Evolutionary conservation across 1,140 invertebrate genomes (phyloP).

Genomic region (Mercenaria mercenaria): DNA sequence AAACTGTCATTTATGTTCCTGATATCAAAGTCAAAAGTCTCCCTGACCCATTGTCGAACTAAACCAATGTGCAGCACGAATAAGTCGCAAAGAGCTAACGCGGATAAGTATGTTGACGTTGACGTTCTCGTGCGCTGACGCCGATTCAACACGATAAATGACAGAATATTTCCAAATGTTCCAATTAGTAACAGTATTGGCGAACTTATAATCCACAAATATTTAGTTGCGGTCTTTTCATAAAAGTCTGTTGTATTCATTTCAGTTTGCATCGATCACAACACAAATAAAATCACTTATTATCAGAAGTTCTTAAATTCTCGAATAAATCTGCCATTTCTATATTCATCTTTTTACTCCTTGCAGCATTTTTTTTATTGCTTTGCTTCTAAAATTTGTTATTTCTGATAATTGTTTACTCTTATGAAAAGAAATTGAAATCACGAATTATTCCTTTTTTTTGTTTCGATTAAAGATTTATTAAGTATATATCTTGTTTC

Average conservation of each 20-base stretch:
- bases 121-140: slow-evolving; percentile 1
- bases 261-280: neutral
- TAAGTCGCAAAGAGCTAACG: slow-evolving; percentile 70
- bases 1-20: slow-evolving; percentile 38
- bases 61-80: slow-evolving; percentile 70
- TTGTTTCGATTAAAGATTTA: no score
- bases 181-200: slow-evolving; percentile 69
- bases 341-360: no score
- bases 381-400: no score
- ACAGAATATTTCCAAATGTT: slow-evolving; percentile 69
- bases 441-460: no score
- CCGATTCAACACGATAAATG: slow-evolving; percentile 58
- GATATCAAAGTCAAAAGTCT: slow-evolving; percentile 67
- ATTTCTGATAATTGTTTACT: no score
- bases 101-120: slow-evolving; percentile 66
- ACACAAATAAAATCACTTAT: no score
- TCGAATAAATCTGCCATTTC: no score
- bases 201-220: slow-evolving; percentile 29
- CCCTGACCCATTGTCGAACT: slow-evolving; percentile 68
- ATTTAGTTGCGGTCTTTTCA: neutral
- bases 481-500: no score
- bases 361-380: no score
- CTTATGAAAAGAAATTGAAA: no score
- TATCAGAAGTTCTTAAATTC: no score
- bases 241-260: neutral